These are phyloP conservation scores for Cyprinodon diabolis DNA, from an alignment of 2,797 vertebrate species.

Conservation along the genomic window DNA sequence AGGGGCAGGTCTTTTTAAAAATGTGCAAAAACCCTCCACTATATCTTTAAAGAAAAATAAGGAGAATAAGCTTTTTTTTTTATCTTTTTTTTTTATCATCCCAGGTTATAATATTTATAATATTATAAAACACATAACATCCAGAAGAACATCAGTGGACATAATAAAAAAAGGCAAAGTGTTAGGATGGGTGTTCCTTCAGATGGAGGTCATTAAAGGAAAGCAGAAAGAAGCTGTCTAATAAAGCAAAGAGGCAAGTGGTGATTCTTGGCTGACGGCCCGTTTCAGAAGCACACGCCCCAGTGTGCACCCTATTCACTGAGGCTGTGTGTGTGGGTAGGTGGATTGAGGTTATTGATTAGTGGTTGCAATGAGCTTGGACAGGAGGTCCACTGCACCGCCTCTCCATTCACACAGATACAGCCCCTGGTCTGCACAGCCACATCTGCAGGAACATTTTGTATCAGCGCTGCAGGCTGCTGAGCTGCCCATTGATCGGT, in stretches of 20 bases:
- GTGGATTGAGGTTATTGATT: slow-evolving; percentile 44
- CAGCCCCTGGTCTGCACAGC: slow-evolving; percentile 17
- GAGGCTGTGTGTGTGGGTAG: neutral
- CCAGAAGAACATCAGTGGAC: no score
- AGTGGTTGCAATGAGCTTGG: slow-evolving; percentile 26
- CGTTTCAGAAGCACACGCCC: slow-evolving; percentile 20
- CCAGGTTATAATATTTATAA: no score
- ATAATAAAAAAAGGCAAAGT: neutral
- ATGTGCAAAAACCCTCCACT: no score
- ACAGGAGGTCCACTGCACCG: slow-evolving; percentile 35
- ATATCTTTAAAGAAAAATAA: no score
- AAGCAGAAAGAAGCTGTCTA: slow-evolving; percentile 49
- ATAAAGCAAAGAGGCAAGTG: slow-evolving; percentile 52
- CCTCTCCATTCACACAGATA: slow-evolving; percentile 14
- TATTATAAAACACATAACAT: no score
- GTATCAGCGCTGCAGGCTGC: slow-evolving; percentile 24
- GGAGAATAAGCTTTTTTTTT: no score
- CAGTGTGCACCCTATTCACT: slow-evolving; percentile 20
- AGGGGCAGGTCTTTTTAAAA: no score
- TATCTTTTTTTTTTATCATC: no score
- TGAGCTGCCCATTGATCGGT: slow-evolving; percentile 30
- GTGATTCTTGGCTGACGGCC: slow-evolving; percentile 49
- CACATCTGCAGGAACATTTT: slow-evolving; percentile 35
- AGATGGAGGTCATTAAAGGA: slow-evolving; percentile 56
- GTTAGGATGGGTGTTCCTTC: slow-evolving; percentile 17